Percentiles rank a stretch among this genome's conserved stretches.
phyloP scores from a whole-genome alignment of 2,888 invertebrate genomes.

The Sminthurinus aureus region DNA sequence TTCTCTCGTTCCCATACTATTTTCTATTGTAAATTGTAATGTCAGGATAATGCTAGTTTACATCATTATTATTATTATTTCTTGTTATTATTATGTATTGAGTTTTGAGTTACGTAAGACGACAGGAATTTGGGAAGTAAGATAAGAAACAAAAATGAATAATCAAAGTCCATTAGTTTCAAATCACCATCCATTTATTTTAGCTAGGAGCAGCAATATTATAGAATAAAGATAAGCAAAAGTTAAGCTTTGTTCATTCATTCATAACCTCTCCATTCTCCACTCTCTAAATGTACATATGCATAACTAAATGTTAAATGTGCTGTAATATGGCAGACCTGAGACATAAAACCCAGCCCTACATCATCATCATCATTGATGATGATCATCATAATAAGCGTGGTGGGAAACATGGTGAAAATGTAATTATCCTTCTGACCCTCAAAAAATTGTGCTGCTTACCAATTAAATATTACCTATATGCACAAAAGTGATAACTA shows the following conservation, averaged over 20 bases:
- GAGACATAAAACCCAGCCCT: neutral
- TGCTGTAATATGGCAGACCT: too few species aligned
- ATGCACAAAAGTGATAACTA: too few species aligned
- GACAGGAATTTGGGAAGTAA: neutral
- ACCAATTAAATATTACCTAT: too few species aligned
- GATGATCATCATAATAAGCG: neutral
- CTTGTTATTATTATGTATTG: too few species aligned
- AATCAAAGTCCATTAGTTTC: conserved; percentile 20
- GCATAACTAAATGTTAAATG: too few species aligned
- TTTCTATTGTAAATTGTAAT: neutral
- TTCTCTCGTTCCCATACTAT: too few species aligned
- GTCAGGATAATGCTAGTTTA: neutral
- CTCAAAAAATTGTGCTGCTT: too few species aligned
- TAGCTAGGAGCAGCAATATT: conserved; percentile 3
- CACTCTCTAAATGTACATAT: too few species aligned
- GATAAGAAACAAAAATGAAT: neutral
- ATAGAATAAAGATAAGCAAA: conserved; percentile 15
- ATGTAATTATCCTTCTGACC: too few species aligned
- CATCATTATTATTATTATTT: too few species aligned
- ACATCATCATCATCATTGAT: neutral
- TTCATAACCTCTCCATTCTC: too few species aligned
- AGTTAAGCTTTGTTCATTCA: neutral
- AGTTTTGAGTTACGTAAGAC: neutral
- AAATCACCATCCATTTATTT: conserved; percentile 18
- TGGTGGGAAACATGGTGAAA: too few species aligned